These are phyloP conservation scores for Apaloderma vittatum DNA, from an alignment of 2,113 vertebrate species.

Conservation along the genomic window DNA sequence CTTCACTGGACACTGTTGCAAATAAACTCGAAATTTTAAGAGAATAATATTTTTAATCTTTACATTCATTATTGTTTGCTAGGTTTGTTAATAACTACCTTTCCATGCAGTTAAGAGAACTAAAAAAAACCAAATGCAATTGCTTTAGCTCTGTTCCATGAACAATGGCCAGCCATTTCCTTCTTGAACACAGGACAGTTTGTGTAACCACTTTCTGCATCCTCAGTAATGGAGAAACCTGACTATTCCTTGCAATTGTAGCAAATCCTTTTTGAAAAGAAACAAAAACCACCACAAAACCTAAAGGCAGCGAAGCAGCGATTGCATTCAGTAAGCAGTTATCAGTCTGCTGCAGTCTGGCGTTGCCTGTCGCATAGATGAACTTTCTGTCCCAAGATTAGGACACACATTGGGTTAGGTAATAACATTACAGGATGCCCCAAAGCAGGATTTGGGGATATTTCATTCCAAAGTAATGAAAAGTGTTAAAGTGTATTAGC, in stretches of 20 bases:
- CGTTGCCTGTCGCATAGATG: background rate
- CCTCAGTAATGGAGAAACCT: background rate
- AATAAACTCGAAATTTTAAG: background rate
- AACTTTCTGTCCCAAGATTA: background rate
- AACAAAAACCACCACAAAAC: background rate
- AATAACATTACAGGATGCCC: accelerated
- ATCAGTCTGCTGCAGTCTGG: background rate
- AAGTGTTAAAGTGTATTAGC: background rate
- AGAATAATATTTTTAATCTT: background rate
- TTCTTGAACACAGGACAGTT: background rate
- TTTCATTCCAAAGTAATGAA: background rate
- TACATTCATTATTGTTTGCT: background rate
- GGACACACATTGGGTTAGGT: too few relatives aligned
- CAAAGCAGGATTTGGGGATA: background rate
- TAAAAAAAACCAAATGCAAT: background rate
- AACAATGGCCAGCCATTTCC: background rate
- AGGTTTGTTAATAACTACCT: background rate
- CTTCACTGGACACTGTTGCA: background rate
- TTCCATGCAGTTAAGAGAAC: background rate
- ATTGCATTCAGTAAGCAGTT: background rate
- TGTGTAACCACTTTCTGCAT: background rate
- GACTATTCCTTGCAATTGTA: background rate
- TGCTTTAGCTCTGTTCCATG: background rate
- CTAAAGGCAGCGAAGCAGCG: background rate
- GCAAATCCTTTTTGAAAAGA: background rate